Conservation (phyloP, 2,888 invertebrate genomes). For the Amitus sp. region DNA sequence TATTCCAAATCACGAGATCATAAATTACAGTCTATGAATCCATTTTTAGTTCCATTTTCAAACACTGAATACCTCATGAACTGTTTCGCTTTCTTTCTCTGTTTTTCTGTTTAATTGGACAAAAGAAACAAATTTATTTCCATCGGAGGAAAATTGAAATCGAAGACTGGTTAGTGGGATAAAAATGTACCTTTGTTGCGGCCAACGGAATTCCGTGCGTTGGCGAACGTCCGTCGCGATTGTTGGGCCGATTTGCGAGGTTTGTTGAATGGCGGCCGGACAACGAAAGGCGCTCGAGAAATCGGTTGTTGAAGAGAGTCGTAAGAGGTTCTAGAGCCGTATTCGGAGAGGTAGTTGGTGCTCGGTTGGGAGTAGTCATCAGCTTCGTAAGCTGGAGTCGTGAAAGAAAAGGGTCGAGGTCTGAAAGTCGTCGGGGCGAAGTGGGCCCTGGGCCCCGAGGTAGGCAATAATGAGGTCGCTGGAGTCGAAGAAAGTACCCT, state of each 20-base stretch:
- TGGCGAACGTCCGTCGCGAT: slow-evolving; percentile 15
- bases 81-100: no score
- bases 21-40: no score
- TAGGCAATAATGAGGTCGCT: slow-evolving; percentile 16
- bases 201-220: slow-evolving; percentile 13
- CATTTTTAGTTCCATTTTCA: no score
- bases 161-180: background rate
- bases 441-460: slow-evolving; percentile 20
- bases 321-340: slow-evolving; percentile 40
- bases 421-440: slow-evolving; percentile 41
- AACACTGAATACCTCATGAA: no score
- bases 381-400: slow-evolving; percentile 39
- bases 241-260: slow-evolving; percentile 22
- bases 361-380: slow-evolving; percentile 43
- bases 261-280: slow-evolving; percentile 46
- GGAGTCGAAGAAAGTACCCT: slow-evolving; percentile 39
- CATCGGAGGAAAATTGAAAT: no score
- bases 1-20: no score
- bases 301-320: slow-evolving; percentile 34
- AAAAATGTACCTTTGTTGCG: slow-evolving; percentile 26
- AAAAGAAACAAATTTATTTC: no score
- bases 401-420: slow-evolving; percentile 41
- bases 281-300: slow-evolving; percentile 40
- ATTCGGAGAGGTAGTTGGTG: slow-evolving; percentile 46
- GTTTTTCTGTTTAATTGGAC: no score